These are phyloP conservation scores for Clitarchus hookeri DNA, from an alignment of 2,888 invertebrate genomes.

Conservation along the genomic window DNA sequence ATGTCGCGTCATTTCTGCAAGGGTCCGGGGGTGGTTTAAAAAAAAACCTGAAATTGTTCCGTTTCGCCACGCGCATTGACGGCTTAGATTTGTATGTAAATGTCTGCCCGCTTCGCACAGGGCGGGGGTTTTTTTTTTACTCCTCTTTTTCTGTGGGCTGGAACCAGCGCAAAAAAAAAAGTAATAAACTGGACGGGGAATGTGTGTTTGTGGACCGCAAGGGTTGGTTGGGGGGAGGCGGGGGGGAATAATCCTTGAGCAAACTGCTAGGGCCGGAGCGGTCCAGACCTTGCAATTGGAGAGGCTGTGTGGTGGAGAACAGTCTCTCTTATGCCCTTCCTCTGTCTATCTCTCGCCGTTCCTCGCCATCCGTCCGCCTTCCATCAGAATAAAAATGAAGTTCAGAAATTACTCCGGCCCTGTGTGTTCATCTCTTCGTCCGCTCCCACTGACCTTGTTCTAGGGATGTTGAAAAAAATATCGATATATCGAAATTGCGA, in stretches of 20 bases:
- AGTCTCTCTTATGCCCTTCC: no score
- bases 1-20: no score
- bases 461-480: no score
- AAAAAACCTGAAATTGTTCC: no score
- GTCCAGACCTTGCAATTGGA: neutral
- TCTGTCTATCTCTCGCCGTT: neutral
- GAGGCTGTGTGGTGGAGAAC: neutral
- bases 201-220: neutral
- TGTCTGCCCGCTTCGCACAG: neutral
- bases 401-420: neutral
- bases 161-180: neutral
- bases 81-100: constrained; percentile 1
- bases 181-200: constrained; percentile 8
- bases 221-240: neutral
- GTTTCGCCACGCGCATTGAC: neutral
- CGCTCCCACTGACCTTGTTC: no score
- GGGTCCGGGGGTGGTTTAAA: no score
- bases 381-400: constrained; percentile 1
- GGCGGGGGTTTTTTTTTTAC: neutral
- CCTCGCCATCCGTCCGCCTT: neutral
- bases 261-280: neutral
- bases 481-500: no score
- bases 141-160: neutral
- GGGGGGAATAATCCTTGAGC: neutral
- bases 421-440: no score